Evolutionary conservation across 1,140 invertebrate species (phyloP).

Genomic region (Bombus balteatus): DNA sequence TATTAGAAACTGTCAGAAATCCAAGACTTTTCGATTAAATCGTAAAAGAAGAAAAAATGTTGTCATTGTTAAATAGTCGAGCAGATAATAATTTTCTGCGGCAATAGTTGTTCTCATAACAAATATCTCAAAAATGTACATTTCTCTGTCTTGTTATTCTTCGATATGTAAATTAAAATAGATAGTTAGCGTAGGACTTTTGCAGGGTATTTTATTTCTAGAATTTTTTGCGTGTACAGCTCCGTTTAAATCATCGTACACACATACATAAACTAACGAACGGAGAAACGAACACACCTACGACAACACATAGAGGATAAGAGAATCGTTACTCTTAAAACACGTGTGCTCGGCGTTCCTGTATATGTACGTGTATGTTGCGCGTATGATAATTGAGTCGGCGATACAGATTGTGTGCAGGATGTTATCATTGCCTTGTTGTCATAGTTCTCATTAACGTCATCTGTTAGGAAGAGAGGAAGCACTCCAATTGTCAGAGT

Average conservation of each 20-base stretch:
- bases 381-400: slow-evolving; percentile 11
- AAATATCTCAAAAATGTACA: no score
- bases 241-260: neutral
- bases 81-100: neutral
- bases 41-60: neutral
- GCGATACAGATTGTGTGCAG: slow-evolving; percentile 3
- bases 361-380: slow-evolving; percentile 12
- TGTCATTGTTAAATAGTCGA: neutral
- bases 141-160: no score
- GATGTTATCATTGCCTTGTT: slow-evolving; percentile 35
- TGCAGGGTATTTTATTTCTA: neutral
- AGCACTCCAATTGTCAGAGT: slow-evolving; percentile 25
- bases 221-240: neutral
- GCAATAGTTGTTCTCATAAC: neutral
- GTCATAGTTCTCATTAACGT: slow-evolving; percentile 25
- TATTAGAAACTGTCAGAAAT: neutral
- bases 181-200: neutral
- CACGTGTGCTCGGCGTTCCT: neutral
- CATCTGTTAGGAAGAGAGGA: slow-evolving; percentile 28
- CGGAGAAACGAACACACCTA: neutral
- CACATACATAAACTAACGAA: neutral
- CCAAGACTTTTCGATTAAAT: neutral
- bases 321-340: neutral
- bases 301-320: neutral
- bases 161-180: no score